Evolutionary conservation across 2,888 invertebrate genomes (phyloP).

Genomic region (Trachelus troglodyta): DNA sequence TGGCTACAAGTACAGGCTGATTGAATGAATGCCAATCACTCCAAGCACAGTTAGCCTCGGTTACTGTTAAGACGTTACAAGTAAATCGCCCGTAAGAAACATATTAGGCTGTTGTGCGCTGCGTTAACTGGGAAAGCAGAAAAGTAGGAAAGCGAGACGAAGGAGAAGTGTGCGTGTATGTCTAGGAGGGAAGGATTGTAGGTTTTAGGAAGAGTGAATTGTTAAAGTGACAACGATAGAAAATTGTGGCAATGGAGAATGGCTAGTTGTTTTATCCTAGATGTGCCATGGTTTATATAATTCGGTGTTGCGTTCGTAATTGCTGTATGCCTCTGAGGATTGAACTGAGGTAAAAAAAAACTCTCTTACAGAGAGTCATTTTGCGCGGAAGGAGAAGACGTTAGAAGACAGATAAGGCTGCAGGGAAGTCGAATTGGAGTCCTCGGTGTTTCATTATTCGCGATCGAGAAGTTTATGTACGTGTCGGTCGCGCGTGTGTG

Average conservation of each 20-base stretch:
- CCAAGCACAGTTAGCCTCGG: not conserved
- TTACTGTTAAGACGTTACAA: not conserved
- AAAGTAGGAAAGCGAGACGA: not conserved
- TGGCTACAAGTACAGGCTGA: too few species aligned
- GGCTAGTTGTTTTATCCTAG: slow-evolving; percentile 26
- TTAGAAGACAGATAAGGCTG: not conserved
- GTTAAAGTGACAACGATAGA: not conserved
- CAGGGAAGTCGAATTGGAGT: not conserved
- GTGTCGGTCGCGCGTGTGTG: slow-evolving; percentile 4
- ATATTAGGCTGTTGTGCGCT: not conserved
- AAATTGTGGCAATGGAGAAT: not conserved
- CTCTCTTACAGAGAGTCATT: not conserved
- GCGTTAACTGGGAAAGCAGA: not conserved
- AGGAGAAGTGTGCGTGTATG: not conserved
- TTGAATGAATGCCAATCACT: not conserved
- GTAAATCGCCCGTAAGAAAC: not conserved
- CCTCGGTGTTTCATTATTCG: not conserved
- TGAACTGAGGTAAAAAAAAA: not conserved
- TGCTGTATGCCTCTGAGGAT: slow-evolving; percentile 27
- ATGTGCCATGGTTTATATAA: slow-evolving; percentile 50
- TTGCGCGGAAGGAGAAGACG: not conserved
- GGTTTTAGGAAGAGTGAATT: not conserved
- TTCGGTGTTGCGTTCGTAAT: slow-evolving; percentile 34
- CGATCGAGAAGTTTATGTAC: not conserved
- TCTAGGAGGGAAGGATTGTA: not conserved